Percentiles rank a stretch among this genome's conserved stretches.
These are phyloP conservation scores for Nymphalis c-album DNA, from an alignment of 2,888 invertebrate genomes.

Conservation along the genomic window DNA sequence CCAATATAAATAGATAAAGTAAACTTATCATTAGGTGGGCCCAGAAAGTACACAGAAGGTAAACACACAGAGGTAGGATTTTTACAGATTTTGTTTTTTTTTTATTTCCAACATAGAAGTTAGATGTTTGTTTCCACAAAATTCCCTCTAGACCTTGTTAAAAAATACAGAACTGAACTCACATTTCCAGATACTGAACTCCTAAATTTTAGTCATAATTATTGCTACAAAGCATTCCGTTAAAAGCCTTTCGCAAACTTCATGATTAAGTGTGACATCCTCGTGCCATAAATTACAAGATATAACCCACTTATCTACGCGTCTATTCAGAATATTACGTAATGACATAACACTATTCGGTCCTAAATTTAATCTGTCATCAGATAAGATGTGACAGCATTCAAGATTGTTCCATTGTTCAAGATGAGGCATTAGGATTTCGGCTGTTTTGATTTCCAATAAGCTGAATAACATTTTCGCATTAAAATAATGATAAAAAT, in stretches of 20 bases:
- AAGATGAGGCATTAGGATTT: constrained; percentile 2
- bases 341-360: constrained; percentile 29
- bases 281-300: constrained; percentile 33
- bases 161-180: neutral
- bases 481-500: neutral
- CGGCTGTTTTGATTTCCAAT: constrained; percentile 9
- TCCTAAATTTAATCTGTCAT: constrained; percentile 29
- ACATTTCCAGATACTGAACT: neutral
- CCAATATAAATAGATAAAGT: no score
- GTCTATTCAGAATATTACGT: constrained; percentile 31
- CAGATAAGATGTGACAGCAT: constrained; percentile 22
- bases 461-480: neutral
- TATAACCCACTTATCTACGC: constrained; percentile 33
- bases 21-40: no score
- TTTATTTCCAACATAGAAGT: no score
- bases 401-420: constrained; percentile 10
- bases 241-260: constrained; percentile 32
- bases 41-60: no score
- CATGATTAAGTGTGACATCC: constrained; percentile 34
- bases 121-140: no score
- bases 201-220: constrained; percentile 23
- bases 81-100: no score
- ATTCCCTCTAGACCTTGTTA: no score
- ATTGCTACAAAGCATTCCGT: constrained; percentile 24
- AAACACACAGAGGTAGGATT: no score